Evolutionary conservation across 2,888 invertebrate species (phyloP), one percentile per base, ranked within the genome.

Genomic region (Mystacides longicornis): DNA sequence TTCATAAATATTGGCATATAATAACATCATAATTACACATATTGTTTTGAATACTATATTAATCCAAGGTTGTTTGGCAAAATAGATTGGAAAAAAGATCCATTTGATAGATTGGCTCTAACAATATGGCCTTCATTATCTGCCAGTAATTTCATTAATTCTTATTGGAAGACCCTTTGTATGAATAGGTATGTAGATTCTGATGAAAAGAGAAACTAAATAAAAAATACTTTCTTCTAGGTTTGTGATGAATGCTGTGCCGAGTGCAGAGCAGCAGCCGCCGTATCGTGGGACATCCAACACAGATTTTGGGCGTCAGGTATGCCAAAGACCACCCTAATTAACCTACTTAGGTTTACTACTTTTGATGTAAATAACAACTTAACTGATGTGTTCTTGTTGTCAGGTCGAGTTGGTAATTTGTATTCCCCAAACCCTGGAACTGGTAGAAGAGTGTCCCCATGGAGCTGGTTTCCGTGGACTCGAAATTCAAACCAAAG

Each of bases 401-500:
- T 43, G 21, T 11, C 79, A 69, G 83, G 83, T 65, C 78, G 83
- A 43, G 82, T 87, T 23, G 90, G 89, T 0, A 91, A 90, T 68
- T 80, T 91, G 56, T 91, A 90, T 68, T 88, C 89, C 0, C 90
- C 91, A 0, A 90, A 90, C 72, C 90, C 90, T 0, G 89, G 89
- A 0, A 69, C 76, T 0, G 74, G 71, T 0, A 63, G 77, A 42
- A 75, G 78, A 64, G 83, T 82, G 0, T 86, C 86, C 65, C 85
- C 82, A 7, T 86, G 86, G 86, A 82, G 85, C 59, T 78, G 86
- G 70, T 79, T 86, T 64, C 86, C 86, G 0, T 86, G 86, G 86
- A 82, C 81, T 20, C 73, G 86, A 64, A 80, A 74, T 62, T 74
- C 72, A 53, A 77, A 73, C 51, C 77, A 77, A 60, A 75, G 74